Conservation (phyloP, 2,113 vertebrate species). For the cattle (Bos taurus) region ARS-UCD2.0 NC_037340.1:2073501-2074000, state of each 20-base stretch:
- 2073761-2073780: not conserved
- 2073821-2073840: not conserved
- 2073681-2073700: not conserved
- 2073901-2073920: not conserved
- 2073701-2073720: not conserved
- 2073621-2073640: not conserved
- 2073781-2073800: not conserved
- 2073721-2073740: not conserved
- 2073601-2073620: not conserved
- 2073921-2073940: not conserved
- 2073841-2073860: not conserved
- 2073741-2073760: not conserved
- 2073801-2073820: not conserved
- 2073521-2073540: not conserved
- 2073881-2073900: not conserved
- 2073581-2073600: not conserved
- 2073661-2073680: not conserved
- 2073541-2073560: not conserved
- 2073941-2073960: not conserved
- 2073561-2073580: not conserved
- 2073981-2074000: constrained; percentile 15
- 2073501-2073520: not conserved
- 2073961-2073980: not conserved
- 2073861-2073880: not conserved
- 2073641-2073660: not conserved